phyloP scores from a whole-genome alignment of 2,888 invertebrate genomes.

The Antheraea assamensis region DNA sequence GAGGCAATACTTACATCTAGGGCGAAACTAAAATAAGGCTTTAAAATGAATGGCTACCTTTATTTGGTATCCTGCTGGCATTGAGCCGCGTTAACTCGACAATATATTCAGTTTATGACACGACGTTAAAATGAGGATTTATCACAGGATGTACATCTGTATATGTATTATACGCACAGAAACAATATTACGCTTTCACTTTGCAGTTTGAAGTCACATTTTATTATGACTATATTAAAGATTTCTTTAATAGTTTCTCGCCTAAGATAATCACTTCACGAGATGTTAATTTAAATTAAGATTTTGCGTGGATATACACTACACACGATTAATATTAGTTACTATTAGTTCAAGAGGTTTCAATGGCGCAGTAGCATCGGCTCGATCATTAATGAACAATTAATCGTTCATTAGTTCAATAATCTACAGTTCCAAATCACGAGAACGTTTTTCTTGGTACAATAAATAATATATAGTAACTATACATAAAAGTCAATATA shows the following conservation, averaged over 20 bases:
- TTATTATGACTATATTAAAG: neutral
- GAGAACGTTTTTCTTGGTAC: no score
- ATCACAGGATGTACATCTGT: neutral
- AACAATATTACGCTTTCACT: neutral
- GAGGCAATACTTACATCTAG: constrained; percentile 20
- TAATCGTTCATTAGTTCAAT: no score
- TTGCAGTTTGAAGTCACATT: neutral
- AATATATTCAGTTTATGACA: constrained; percentile 8
- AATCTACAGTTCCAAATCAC: no score
- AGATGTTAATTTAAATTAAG: neutral
- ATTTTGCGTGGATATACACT: no score
- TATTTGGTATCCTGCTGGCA: constrained; percentile 22
- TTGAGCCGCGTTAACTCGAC: constrained; percentile 1
- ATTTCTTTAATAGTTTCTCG: neutral
- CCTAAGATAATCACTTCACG: neutral
- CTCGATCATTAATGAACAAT: no score
- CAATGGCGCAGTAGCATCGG: no score
- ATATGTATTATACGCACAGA: no score
- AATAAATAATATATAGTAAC: no score
- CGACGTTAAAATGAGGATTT: constrained; percentile 10
- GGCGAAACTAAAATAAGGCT: constrained; percentile 33
- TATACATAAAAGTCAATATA: no score
- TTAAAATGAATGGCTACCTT: constrained; percentile 35
- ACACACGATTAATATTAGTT: no score
- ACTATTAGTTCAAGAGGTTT: no score